Evolutionary conservation across 2,888 invertebrate genomes (phyloP).

Genomic region (Sinotaia quadrata): DNA sequence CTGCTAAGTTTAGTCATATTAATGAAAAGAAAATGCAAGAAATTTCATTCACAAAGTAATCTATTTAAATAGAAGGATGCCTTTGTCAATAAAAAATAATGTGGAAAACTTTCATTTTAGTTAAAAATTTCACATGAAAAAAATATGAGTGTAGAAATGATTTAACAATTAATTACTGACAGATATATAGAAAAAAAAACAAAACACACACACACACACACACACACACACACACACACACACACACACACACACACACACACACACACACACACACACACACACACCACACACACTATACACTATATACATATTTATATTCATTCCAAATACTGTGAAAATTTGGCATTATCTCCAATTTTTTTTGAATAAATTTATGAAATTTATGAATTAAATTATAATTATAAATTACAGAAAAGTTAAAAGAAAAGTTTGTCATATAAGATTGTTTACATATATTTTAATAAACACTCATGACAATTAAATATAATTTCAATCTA

Average conservation of each 20-base stretch:
- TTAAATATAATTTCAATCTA: not conserved
- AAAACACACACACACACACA: not conserved
- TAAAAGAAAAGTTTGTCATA: not conserved
- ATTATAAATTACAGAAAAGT: not conserved
- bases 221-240: not conserved
- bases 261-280: slow-evolving; percentile 1
- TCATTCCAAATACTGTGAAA: not conserved
- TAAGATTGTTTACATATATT: not conserved
- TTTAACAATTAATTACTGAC: no score
- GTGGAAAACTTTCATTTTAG: no score
- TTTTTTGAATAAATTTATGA: not conserved
- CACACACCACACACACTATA: no score
- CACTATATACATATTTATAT: not conserved
- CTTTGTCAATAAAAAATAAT: no score
- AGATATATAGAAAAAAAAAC: no score
- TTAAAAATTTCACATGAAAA: no score
- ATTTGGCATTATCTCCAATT: not conserved
- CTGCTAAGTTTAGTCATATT: no score
- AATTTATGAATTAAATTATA: not conserved
- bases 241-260: not conserved
- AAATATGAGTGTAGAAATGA: no score
- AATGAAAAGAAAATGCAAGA: no score
- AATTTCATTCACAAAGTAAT: no score
- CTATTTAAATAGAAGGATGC: no score
- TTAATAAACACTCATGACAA: not conserved